Conservation (phyloP, 2,113 vertebrate species). For the Bujurquina vittata region DNA sequence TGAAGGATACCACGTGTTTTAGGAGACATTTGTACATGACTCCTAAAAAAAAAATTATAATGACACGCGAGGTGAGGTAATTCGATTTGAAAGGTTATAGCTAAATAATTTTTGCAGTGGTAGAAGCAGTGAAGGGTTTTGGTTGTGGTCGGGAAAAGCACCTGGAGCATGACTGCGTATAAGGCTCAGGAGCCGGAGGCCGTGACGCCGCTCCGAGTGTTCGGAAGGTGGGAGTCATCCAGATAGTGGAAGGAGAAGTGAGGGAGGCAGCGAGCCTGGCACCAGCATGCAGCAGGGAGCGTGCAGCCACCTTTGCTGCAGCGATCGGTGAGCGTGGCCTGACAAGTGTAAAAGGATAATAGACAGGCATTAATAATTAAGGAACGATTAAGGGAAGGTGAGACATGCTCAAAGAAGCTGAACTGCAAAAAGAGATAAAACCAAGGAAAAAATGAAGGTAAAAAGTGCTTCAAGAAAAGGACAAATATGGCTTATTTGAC, state of each 20-base stretch:
- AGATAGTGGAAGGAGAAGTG: background rate
- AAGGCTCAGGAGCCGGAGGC: background rate
- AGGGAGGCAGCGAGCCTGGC: background rate
- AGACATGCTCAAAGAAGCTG: background rate
- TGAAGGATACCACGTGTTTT: background rate
- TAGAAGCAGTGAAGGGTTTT: background rate
- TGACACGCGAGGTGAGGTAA: background rate
- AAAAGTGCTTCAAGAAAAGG: background rate
- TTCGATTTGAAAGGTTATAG: background rate
- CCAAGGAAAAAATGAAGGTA: background rate
- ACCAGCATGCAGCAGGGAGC: background rate
- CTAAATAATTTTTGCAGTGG: background rate
- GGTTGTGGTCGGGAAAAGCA: background rate
- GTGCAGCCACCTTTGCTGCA: background rate
- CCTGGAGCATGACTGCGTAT: background rate
- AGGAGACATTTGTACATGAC: background rate
- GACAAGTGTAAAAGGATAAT: background rate
- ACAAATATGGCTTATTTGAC: too few species aligned
- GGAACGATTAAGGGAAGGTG: background rate
- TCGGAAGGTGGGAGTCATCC: background rate
- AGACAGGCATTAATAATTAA: background rate
- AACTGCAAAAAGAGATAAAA: background rate
- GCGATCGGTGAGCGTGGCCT: background rate
- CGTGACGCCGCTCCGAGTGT: background rate
- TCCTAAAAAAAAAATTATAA: background rate